phyloP scores from a whole-genome alignment of 2,797 vertebrate species.

The Ctenopoma kingsleyae region DNA sequence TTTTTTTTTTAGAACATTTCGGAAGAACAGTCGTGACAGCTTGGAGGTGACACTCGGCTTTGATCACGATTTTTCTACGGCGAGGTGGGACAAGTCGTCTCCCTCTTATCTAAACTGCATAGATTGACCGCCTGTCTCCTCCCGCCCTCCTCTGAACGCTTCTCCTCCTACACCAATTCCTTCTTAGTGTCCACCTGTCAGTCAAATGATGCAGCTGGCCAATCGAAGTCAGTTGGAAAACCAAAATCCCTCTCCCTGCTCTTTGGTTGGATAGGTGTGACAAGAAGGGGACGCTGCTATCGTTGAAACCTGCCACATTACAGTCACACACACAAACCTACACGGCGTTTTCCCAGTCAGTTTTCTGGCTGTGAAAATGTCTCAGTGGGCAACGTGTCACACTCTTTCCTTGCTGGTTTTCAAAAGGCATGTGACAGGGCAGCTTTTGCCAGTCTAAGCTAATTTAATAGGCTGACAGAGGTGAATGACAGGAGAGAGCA shows the following conservation, averaged over 20 bases:
- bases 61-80: background rate
- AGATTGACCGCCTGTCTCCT: slow-evolving; percentile 75
- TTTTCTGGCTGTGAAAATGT: slow-evolving; percentile 9
- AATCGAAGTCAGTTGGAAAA: slow-evolving; percentile 36
- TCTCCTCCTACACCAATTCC: slow-evolving; percentile 12
- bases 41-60: slow-evolving; percentile 17
- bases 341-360: slow-evolving; percentile 8
- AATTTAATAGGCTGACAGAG: slow-evolving; percentile 48
- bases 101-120: slow-evolving; percentile 81
- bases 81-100: slow-evolving; percentile 57
- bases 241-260: slow-evolving; percentile 42
- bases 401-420: background rate
- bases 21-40: slow-evolving; percentile 50
- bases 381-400: slow-evolving; percentile 14
- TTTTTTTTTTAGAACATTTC: slow-evolving; percentile 62
- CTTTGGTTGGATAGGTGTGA: slow-evolving; percentile 61
- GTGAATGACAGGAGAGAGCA: slow-evolving; percentile 59
- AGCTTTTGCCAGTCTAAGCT: slow-evolving; percentile 18
- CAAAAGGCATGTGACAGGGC: slow-evolving; percentile 6
- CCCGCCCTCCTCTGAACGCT: slow-evolving; percentile 41
- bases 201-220: slow-evolving; percentile 32
- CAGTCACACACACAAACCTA: background rate
- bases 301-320: slow-evolving; percentile 40
- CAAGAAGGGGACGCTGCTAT: slow-evolving; percentile 42
- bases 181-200: slow-evolving; percentile 55